Evolutionary conservation across 2,113 vertebrate species (phyloP).

Genomic region (Petrocephalus microphthalmus): DNA sequence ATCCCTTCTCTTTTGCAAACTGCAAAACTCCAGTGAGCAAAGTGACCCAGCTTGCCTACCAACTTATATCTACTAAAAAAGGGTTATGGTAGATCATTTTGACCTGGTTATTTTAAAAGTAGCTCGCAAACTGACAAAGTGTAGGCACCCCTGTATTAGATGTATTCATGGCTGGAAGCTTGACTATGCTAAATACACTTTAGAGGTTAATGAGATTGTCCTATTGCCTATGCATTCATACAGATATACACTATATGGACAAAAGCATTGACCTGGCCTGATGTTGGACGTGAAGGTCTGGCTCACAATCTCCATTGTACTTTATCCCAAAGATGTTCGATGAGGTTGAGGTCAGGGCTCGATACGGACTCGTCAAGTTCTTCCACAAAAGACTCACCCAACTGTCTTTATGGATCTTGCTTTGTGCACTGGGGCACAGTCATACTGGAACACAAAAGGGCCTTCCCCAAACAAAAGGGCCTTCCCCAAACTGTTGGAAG

Average conservation of each 20-base stretch:
- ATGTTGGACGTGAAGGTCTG: neutral
- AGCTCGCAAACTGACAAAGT: too few species aligned
- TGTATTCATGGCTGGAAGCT: neutral
- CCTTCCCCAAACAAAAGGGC: neutral
- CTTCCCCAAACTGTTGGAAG: neutral
- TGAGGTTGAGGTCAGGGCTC: neutral
- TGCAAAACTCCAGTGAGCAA: too few species aligned
- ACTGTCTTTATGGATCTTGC: neutral
- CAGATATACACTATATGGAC: neutral
- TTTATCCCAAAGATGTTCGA: neutral
- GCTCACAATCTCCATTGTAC: neutral
- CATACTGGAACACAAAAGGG: neutral
- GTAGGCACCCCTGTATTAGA: too few species aligned
- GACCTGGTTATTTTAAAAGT: too few species aligned
- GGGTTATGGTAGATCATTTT: too few species aligned
- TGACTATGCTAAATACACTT: neutral
- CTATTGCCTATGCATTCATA: neutral
- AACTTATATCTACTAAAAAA: too few species aligned
- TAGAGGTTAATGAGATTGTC: neutral
- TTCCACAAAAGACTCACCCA: neutral
- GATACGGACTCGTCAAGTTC: neutral
- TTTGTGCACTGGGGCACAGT: neutral
- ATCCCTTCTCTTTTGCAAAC: too few species aligned
- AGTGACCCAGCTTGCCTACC: too few species aligned
- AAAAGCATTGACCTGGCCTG: neutral